A percentile compares a stretch with the other conserved stretches of the same genome.
Evolutionary conservation across 2,113 vertebrate species (phyloP).

Genomic region (Menidia beryllina): DNA sequence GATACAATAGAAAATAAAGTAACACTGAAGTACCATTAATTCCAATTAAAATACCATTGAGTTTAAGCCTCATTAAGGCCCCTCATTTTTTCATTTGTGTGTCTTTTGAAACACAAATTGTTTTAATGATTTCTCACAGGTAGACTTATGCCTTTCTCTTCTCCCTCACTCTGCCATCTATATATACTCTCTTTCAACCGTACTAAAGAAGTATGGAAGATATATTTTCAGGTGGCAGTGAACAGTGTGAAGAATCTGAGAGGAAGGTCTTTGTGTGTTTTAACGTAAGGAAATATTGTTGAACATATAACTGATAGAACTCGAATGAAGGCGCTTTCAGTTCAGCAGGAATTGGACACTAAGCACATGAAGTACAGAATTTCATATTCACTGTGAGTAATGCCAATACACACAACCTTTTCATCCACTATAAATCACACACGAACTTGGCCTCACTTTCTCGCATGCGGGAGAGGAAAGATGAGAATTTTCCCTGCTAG

Average conservation of each 20-base stretch:
- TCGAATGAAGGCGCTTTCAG: background rate
- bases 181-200: conserved; percentile 45
- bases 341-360: conserved; percentile 31
- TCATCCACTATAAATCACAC: conserved; percentile 50
- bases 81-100: background rate
- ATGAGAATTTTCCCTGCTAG: conserved; percentile 57
- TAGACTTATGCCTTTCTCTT: conserved; percentile 17
- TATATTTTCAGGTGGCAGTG: conserved; percentile 2
- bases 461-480: conserved; percentile 23
- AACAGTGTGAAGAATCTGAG: conserved; percentile 15
- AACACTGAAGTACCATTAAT: conserved; percentile 16
- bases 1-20: conserved; percentile 6
- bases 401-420: conserved; percentile 40
- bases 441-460: conserved; percentile 19
- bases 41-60: conserved; percentile 6
- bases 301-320: conserved; percentile 4
- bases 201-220: conserved; percentile 10
- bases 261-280: background rate
- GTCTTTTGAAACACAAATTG: background rate
- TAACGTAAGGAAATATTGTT: conserved; percentile 5
- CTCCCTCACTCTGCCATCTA: conserved; percentile 28
- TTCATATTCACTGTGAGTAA: conserved; percentile 42
- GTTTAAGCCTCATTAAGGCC: conserved; percentile 1
- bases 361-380: conserved; percentile 21
- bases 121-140: conserved; percentile 6